These are phyloP conservation scores for Lycocerus yunnanus DNA, from an alignment of 2,888 invertebrate genomes.

Conservation along the genomic window DNA sequence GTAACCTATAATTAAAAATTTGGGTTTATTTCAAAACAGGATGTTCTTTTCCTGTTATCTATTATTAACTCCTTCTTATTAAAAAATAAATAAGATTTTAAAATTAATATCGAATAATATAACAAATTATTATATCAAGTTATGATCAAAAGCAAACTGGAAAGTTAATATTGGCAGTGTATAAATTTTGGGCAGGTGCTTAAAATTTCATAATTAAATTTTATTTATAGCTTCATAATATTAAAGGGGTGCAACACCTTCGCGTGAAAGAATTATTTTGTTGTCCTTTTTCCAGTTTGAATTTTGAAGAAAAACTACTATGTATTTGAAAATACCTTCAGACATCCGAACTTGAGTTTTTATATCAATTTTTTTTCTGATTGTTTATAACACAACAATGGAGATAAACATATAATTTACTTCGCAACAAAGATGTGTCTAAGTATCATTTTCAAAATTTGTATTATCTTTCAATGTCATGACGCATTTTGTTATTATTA, in stretches of 20 bases:
- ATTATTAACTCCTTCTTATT: background rate
- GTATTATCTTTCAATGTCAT: background rate
- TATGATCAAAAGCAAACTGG: background rate
- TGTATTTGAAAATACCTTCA: background rate
- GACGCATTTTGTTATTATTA: background rate
- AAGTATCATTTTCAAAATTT: background rate
- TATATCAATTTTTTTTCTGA: too few species aligned
- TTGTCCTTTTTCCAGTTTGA: background rate
- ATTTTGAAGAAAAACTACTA: background rate
- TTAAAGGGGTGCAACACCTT: background rate
- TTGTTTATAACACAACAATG: background rate
- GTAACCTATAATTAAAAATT: conserved; percentile 1
- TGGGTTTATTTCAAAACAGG: conserved; percentile 2
- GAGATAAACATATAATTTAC: background rate
- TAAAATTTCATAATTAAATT: background rate
- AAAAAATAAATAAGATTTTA: background rate
- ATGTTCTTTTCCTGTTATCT: conserved; percentile 2
- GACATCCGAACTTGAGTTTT: too few species aligned
- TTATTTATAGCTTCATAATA: background rate
- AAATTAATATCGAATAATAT: background rate
- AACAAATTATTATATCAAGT: background rate
- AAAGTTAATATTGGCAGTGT: background rate
- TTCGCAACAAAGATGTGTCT: background rate
- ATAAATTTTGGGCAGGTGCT: background rate
- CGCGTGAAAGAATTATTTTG: background rate